These are phyloP conservation scores for Metopolophium dirhodum DNA, from an alignment of 1,140 invertebrate genomes.

Conservation along the genomic window DNA sequence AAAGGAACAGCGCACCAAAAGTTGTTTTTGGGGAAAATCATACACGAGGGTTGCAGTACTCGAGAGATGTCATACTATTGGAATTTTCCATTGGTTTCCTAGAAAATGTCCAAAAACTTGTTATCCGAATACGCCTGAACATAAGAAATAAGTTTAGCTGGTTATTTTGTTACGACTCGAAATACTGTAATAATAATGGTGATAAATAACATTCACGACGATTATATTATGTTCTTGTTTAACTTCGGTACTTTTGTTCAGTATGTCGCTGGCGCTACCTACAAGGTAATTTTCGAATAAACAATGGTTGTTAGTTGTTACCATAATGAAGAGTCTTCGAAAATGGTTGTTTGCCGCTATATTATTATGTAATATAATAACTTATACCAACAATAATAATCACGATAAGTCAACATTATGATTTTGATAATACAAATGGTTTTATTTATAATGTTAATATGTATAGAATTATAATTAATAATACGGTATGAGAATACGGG, in stretches of 20 bases:
- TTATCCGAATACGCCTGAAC: background rate
- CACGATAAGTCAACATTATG: background rate
- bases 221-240: too few relatives aligned
- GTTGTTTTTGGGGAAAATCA: background rate
- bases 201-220: background rate
- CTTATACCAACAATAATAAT: too few relatives aligned
- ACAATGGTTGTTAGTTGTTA: too few relatives aligned
- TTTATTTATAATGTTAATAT: background rate
- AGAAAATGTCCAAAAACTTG: background rate
- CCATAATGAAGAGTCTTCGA: too few relatives aligned
- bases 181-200: background rate
- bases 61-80: background rate
- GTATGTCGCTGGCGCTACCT: too few relatives aligned
- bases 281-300: too few relatives aligned
- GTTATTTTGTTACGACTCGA: background rate
- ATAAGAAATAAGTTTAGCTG: background rate
- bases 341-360: too few relatives aligned
- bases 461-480: background rate
- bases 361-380: too few relatives aligned
- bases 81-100: background rate
- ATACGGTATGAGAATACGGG: too few relatives aligned
- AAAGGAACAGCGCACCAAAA: background rate
- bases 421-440: background rate
- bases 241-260: too few relatives aligned
- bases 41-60: background rate